Evolutionary conservation across 1,140 invertebrate species (phyloP).

Genomic region (Thaumatotibia leucotreta): DNA sequence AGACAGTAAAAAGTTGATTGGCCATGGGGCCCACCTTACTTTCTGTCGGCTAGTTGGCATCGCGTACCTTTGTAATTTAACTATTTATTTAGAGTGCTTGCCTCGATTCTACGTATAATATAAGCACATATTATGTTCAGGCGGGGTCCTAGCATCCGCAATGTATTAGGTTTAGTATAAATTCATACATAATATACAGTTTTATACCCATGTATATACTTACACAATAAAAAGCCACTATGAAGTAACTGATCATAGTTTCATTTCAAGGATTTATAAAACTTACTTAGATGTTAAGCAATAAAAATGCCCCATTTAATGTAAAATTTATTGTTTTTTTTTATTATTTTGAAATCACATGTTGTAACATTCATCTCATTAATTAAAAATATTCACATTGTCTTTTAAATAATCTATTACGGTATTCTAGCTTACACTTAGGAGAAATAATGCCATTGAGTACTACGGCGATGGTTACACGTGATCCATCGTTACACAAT

Average conservation of each 20-base stretch:
- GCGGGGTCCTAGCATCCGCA: background rate
- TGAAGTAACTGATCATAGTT: background rate
- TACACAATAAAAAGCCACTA: background rate
- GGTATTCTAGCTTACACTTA: slow-evolving; percentile 71
- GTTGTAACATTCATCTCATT: slow-evolving; percentile 77
- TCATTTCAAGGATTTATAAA: background rate
- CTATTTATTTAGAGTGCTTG: background rate
- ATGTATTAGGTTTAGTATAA: background rate
- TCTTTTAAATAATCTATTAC: slow-evolving; percentile 74
- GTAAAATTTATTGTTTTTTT: slow-evolving; percentile 78
- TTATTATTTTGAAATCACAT: slow-evolving; percentile 78
- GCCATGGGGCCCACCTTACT: too few relatives aligned
- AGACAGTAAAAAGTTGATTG: too few relatives aligned
- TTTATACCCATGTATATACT: slow-evolving; percentile 8
- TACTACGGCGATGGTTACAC: slow-evolving; percentile 54
- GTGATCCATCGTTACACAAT: slow-evolving; percentile 56
- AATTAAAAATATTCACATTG: slow-evolving; percentile 78
- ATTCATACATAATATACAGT: background rate
- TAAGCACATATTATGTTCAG: background rate
- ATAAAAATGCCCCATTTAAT: slow-evolving; percentile 47
- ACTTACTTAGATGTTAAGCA: background rate
- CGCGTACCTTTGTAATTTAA: background rate
- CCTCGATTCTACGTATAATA: background rate
- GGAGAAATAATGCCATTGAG: slow-evolving; percentile 74
- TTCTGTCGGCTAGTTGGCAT: too few relatives aligned